Evolutionary conservation across 2,888 invertebrate species (phyloP), one percentile per base, ranked within the genome.

Genomic region (Gisinianus flammeolus): DNA sequence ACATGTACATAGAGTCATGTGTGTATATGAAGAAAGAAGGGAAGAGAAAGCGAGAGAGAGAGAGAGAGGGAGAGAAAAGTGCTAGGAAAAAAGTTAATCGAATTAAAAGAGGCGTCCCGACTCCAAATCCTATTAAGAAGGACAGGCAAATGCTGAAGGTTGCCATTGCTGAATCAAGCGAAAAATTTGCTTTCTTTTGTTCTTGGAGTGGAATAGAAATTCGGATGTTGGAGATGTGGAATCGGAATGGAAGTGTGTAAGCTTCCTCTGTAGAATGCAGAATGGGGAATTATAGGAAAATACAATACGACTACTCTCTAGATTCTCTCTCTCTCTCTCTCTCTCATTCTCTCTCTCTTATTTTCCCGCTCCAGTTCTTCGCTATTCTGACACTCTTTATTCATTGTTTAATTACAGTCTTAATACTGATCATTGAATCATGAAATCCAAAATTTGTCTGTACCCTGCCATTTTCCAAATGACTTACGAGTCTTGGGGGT

Each of bases 121-220:
- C 19, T 62, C 62, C 62, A 62, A 62, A 62, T 62, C 62, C 62
- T 22, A 62, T 62, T 26, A 62, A 58, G 2, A 58, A 58, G 22
- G 22, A n/a, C 3, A 58, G 28, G 62, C 5, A 62, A 62, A 62
- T 62, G 44, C 2, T 19, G 44, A 12, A n/a, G n/a, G n/a, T n/a
- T n/a, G n/a, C 26, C 62, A 62, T 24, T 62, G 26, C 62, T 62
- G 62, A 62, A 62, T 62, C 62, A 62, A 62, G 62, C 62, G 62
- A 62, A 62, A 62, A 62, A 62, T 62, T 62, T 62, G 62, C 62
- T 62, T 62, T 26, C 62, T 28, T 62, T 62, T 62, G 28, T 62
- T 19, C 8, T 6, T 44, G 44, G 12, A 12, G 3, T 19, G n/a
- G n/a, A n/a, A n/a, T n/a, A n/a, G n/a, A n/a, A n/a, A n/a, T n/a